Evolutionary conservation across 92 coral and sea anemone genomes (phyloP).

Genomic region (Ricordea florida): DNA sequence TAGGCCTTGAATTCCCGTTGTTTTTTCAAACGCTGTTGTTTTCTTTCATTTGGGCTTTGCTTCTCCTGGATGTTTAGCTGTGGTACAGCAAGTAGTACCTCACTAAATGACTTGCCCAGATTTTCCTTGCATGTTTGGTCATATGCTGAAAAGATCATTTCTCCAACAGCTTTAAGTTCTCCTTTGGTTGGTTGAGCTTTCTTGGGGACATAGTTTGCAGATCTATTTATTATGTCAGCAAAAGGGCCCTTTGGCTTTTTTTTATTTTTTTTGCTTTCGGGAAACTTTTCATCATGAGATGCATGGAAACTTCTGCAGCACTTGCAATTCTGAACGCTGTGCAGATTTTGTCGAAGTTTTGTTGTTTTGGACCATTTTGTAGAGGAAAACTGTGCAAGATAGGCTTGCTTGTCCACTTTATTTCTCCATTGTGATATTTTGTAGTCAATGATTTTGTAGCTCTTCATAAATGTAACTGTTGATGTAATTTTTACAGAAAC

Average conservation of each 20-base stretch:
- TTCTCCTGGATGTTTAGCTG: conserved; percentile 30
- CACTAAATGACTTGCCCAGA: conserved; percentile 25
- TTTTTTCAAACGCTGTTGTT: not conserved
- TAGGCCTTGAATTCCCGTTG: conserved; percentile 26
- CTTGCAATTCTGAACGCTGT: conserved; percentile 32
- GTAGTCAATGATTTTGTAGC: conserved; percentile 34
- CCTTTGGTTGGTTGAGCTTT: conserved; percentile 35
- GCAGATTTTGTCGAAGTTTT: not conserved
- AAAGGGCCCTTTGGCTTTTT: conserved; percentile 11
- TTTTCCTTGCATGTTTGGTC: conserved; percentile 31
- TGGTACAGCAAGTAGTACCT: conserved; percentile 20
- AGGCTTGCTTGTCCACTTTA: conserved; percentile 23
- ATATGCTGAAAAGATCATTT: conserved; percentile 29
- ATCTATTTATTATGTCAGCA: not conserved
- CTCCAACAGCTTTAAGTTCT: conserved; percentile 26
- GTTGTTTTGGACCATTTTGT: conserved; percentile 35
- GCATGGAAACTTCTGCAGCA: conserved; percentile 30
- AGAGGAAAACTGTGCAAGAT: conserved; percentile 26
- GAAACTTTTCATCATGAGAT: conserved; percentile 5
- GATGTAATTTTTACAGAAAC: not conserved
- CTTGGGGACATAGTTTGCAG: conserved; percentile 2
- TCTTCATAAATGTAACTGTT: conserved; percentile 41
- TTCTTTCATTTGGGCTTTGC: conserved; percentile 23
- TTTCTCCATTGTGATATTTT: conserved; percentile 38
- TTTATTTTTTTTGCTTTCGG: conserved; percentile 27